Conservation (phyloP, 2,888 invertebrate species). For the Leptura quadrifasciata region DNA sequence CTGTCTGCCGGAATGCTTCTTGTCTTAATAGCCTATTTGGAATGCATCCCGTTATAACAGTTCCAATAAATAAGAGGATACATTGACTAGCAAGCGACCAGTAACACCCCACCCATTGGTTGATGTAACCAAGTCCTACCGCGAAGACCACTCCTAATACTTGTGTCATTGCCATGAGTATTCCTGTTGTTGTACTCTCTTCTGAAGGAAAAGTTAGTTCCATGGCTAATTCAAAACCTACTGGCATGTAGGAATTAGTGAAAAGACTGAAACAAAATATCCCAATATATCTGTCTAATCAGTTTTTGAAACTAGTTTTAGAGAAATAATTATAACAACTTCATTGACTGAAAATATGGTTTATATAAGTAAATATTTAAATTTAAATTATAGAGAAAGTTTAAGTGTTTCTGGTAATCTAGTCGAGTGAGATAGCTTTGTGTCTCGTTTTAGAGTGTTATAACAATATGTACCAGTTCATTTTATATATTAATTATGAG, state of each 20-base stretch:
- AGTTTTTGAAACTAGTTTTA: too few species aligned
- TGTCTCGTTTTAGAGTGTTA: too few species aligned
- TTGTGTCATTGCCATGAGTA: constrained; percentile 59
- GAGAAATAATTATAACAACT: too few species aligned
- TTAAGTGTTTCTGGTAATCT: too few species aligned
- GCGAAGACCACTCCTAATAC: constrained; percentile 56
- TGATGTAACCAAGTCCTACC: constrained; percentile 56
- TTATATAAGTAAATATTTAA: too few species aligned
- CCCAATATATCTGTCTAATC: too few species aligned
- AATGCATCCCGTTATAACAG: constrained; percentile 59
- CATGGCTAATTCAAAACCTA: constrained; percentile 61
- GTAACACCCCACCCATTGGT: constrained; percentile 57
- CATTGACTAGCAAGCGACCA: constrained; percentile 61
- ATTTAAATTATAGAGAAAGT: too few species aligned
- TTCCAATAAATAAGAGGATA: constrained; percentile 57
- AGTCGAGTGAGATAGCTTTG: too few species aligned
- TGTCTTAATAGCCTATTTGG: constrained; percentile 61
- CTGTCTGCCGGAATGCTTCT: constrained; percentile 51
- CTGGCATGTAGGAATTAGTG: constrained; percentile 59
- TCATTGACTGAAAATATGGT: too few species aligned
- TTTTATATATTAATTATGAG: too few species aligned
- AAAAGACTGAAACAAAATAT: constrained; percentile 55
- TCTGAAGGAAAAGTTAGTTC: constrained; percentile 61
- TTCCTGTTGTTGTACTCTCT: constrained; percentile 60
- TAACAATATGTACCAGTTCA: too few species aligned